Base-by-base conservation (phyloP, 2,797 vertebrate genomes). In the Sebastes nivosus region DNA sequence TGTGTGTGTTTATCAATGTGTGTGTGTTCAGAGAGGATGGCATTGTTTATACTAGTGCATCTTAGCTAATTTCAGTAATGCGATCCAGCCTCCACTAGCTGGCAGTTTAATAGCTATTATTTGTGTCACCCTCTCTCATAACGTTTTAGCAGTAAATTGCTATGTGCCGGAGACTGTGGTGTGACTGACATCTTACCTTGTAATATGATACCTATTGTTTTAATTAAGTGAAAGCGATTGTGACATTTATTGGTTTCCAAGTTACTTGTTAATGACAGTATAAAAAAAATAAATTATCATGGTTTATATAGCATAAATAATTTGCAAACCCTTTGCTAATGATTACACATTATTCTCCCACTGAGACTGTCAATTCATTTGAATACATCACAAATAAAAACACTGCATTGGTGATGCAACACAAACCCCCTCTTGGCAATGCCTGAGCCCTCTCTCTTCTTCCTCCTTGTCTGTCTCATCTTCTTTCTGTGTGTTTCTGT, bases 201-300 rank as follows among this genome's bases (percentile, higher is more conserved):
- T 95, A 93, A 93, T 94, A 94, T 96, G 96, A 95, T 98, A 97
- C 96, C 97, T 97, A 97, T 97, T 97, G 96, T 97, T 98, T 98
- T 98, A 98, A 99, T 98, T 97, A 99, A 97, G 95, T 94, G 95
- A 97, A 98, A 97, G 96, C 91, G 88, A 96, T 95, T 93, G 95
- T 95, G 97, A 97, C 95, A 94, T 97, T 97, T 97, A 98, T 97
- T 97, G 95, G 93, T 96, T 97, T 95, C 84, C 90, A 94, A 95
- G 93, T 96, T 95, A 95, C 96, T 96, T 94, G 91, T 96, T 97
- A 98, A 97, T 97, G 92, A 89, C 91, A 91, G 87, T 58, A 74
- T 88, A 90, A 69, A 72, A 72, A 67, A 89, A 95, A 88, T 95
- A 92, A 94, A 94, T 93, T 90, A 93, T 88, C 68, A 89, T 87